Conservation (phyloP, 2,888 invertebrate species). For the Temnothorax unifasciatus region DNA sequence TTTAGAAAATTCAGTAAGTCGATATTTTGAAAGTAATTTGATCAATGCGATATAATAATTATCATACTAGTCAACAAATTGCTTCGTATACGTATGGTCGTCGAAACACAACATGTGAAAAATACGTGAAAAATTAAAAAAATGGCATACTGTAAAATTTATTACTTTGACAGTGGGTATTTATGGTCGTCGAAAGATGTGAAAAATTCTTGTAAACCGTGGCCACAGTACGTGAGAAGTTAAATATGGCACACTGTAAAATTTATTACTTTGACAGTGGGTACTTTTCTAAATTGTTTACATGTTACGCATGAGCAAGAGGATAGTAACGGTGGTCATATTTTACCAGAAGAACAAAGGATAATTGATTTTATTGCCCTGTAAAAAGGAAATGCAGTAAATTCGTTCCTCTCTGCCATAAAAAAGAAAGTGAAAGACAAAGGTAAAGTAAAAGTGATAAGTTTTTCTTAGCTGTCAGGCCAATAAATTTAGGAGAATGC, state of each 20-base stretch:
- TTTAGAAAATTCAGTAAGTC: not conserved
- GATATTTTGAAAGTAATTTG: not conserved
- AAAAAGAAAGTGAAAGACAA: not conserved
- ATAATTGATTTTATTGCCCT: not conserved
- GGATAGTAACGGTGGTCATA: too few relatives aligned
- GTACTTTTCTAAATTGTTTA: not conserved
- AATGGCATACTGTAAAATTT: not conserved
- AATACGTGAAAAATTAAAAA: not conserved
- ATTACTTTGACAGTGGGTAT: not conserved
- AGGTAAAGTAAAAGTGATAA: not conserved
- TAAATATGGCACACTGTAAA: not conserved
- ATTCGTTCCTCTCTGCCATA: not conserved
- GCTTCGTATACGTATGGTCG: not conserved
- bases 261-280: not conserved
- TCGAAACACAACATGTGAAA: not conserved
- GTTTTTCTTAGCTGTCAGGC: too few relatives aligned
- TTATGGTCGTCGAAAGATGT: not conserved
- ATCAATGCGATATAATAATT: not conserved
- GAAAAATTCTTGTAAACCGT: not conserved
- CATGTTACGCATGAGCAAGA: not conserved
- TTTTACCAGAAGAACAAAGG: too few relatives aligned
- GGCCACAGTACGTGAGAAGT: not conserved
- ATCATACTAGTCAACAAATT: not conserved
- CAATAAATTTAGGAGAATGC: too few relatives aligned
- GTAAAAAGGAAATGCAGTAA: too few relatives aligned